Conservation (phyloP, 1,140 invertebrate genomes). For the Dreissena rostriformis region DNA sequence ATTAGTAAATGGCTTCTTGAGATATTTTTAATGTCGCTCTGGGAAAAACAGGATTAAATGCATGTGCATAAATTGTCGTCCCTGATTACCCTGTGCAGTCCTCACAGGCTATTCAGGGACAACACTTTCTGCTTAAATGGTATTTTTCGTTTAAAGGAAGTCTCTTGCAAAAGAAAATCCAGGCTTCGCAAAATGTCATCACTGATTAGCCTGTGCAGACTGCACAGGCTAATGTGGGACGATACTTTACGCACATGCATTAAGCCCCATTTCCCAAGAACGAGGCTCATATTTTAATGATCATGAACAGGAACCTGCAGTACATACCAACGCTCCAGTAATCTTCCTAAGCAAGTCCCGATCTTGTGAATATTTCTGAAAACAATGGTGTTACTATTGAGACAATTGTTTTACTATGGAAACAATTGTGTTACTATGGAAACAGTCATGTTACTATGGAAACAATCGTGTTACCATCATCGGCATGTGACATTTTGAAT, state of each 20-base stretch:
- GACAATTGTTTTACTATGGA: not conserved
- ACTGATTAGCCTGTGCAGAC: not conserved
- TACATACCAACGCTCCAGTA: conserved; percentile 25
- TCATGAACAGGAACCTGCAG: not conserved
- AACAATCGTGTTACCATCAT: not conserved
- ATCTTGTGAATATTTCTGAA: conserved; percentile 20
- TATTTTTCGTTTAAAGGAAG: too few relatives aligned
- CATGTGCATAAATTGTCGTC: too few relatives aligned
- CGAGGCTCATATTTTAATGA: not conserved
- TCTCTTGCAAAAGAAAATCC: too few relatives aligned
- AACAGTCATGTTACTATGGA: not conserved
- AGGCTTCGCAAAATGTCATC: too few relatives aligned
- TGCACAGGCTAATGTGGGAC: not conserved
- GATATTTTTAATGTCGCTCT: too few relatives aligned
- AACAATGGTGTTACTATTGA: not conserved
- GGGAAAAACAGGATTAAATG: too few relatives aligned
- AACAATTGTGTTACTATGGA: not conserved
- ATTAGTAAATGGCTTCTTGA: too few relatives aligned
- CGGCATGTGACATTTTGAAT: not conserved
- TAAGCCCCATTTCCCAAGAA: not conserved
- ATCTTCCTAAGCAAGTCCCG: conserved; percentile 21
- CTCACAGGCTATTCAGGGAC: too few relatives aligned
- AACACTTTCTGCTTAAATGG: too few relatives aligned
- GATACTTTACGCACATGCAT: not conserved
- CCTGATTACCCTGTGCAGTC: too few relatives aligned